A percentile compares a stretch with the other conserved stretches of the same genome.
Conservation (phyloP, 2,113 vertebrate genomes). For the Athene cunicularia region DNA sequence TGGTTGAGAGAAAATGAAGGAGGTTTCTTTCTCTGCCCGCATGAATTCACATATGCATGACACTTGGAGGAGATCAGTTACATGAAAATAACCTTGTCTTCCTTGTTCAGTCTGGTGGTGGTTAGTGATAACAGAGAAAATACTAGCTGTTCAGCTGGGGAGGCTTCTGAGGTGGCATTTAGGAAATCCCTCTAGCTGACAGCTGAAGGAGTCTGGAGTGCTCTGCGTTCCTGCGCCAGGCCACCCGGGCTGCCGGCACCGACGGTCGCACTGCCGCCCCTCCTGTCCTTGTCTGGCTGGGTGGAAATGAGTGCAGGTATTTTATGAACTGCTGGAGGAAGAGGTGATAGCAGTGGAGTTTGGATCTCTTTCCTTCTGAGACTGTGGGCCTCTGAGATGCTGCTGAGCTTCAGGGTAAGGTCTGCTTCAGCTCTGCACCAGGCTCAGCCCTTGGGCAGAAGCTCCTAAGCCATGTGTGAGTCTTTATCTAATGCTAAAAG, state of each 20-base stretch:
- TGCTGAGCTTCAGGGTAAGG: neutral
- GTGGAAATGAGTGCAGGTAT: neutral
- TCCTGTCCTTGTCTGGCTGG: neutral
- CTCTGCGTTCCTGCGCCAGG: neutral
- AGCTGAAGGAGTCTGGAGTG: neutral
- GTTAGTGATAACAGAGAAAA: neutral
- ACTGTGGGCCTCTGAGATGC: neutral
- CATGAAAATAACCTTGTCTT: neutral
- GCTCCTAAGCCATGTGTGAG: neutral
- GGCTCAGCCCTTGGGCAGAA: neutral
- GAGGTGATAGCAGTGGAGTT: neutral
- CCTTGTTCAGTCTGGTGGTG: neutral
- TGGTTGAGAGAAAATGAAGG: neutral
- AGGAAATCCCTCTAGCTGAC: neutral
- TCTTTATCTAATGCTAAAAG: neutral
- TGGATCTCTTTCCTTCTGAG: neutral
- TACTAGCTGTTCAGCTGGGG: neutral
- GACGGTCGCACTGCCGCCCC: fast-evolving
- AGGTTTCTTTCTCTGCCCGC: neutral
- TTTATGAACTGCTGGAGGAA: neutral
- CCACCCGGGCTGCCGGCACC: neutral
- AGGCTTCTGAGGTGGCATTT: neutral
- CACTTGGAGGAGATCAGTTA: neutral
- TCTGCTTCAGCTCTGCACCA: neutral
- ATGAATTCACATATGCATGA: fast-evolving